These are phyloP conservation scores for Dicrostonyx torquatus DNA, from an alignment of 2,797 vertebrate species.

Conservation along the genomic window DNA sequence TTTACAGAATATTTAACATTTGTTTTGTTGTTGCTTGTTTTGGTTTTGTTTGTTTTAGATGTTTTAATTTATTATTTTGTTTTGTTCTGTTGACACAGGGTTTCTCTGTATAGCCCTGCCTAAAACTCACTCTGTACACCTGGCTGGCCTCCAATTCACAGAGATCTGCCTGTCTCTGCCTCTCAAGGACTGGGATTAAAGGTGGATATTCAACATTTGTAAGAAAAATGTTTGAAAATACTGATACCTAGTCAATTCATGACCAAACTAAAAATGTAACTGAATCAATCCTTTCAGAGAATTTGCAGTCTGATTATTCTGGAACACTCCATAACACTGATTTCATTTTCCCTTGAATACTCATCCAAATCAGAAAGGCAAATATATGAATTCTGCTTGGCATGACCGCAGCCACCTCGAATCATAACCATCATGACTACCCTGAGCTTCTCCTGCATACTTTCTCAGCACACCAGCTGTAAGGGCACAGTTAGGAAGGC, in stretches of 20 bases:
- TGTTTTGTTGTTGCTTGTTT: neutral
- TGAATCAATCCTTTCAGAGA: neutral
- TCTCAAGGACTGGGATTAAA: neutral
- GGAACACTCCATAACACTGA: conserved; percentile 16
- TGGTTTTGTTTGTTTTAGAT: neutral
- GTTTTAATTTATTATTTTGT: neutral
- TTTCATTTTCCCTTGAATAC: neutral
- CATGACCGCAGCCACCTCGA: neutral
- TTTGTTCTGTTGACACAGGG: neutral
- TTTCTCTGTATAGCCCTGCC: neutral
- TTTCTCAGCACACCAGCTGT: neutral
- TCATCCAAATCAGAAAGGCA: neutral
- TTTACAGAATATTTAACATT: neutral
- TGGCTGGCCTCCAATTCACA: neutral
- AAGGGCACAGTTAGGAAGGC: neutral
- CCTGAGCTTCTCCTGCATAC: neutral
- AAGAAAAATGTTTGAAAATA: neutral
- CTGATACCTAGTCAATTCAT: neutral
- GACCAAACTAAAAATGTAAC: neutral
- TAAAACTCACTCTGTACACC: neutral
- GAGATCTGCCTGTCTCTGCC: neutral
- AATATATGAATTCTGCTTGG: too few species aligned
- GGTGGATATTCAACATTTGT: neutral
- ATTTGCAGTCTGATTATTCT: neutral
- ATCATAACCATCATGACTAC: too few species aligned